phyloP scores from a whole-genome alignment of 1,140 invertebrate species.

The Camponotus vicinus region DNA sequence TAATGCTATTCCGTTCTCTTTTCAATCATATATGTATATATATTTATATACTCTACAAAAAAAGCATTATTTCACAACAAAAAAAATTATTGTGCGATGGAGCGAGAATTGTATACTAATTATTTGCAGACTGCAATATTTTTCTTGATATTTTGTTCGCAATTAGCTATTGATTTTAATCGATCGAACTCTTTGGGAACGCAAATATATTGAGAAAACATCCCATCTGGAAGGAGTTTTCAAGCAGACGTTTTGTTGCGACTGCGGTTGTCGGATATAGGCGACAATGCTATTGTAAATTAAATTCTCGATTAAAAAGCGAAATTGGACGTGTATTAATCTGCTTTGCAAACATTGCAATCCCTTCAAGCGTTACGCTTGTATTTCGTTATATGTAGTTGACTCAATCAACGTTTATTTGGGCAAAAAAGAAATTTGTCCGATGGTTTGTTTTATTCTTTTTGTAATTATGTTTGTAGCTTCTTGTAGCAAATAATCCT shows the following conservation, averaged over 20 bases:
- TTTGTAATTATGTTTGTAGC: neutral
- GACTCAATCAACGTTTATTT: slow-evolving; percentile 32
- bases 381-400: neutral
- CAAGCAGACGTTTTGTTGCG: neutral
- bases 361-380: neutral
- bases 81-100: neutral
- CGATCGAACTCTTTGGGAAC: neutral
- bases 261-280: neutral
- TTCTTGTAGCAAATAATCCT: neutral
- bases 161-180: slow-evolving; percentile 28
- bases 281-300: neutral
- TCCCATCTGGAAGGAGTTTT: neutral
- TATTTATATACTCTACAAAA: neutral
- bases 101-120: neutral
- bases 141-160: slow-evolving; percentile 18
- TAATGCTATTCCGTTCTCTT: neutral
- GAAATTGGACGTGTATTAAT: slow-evolving; percentile 50
- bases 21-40: neutral
- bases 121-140: neutral
- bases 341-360: neutral
- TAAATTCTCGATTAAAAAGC: slow-evolving; percentile 40
- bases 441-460: slow-evolving; percentile 6
- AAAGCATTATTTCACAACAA: neutral
- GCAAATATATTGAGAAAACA: slow-evolving; percentile 37
- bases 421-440: neutral